Evolutionary conservation across 2,113 vertebrate genomes (phyloP).

Genomic region (Acanthochromis polyacanthus): DNA sequence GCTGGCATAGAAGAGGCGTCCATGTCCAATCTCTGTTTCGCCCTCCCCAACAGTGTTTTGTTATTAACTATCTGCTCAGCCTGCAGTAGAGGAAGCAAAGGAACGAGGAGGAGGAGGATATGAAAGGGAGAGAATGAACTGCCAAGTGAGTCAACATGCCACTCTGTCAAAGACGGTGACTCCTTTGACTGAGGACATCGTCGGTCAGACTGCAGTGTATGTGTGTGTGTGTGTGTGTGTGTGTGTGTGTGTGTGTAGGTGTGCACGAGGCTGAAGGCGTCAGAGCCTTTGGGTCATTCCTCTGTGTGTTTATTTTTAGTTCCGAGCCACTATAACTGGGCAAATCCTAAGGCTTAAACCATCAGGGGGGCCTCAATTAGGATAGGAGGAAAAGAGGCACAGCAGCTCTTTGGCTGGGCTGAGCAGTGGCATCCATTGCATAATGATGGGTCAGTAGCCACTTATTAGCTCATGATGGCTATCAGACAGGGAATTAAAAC

Average conservation of each 20-base stretch:
- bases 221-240: slow-evolving; percentile 13
- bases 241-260: slow-evolving; percentile 15
- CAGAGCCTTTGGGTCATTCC: slow-evolving; percentile 46
- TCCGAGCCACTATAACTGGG: slow-evolving; percentile 49
- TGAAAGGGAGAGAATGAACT: slow-evolving; percentile 23
- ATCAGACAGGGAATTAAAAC: slow-evolving; percentile 57
- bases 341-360: slow-evolving; percentile 54
- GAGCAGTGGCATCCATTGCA: slow-evolving; percentile 12
- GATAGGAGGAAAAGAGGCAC: slow-evolving; percentile 23
- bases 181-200: slow-evolving; percentile 59
- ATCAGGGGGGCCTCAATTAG: slow-evolving; percentile 53
- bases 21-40: slow-evolving; percentile 51
- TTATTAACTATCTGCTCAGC: slow-evolving; percentile 56
- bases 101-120: slow-evolving; percentile 27
- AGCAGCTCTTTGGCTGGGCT: slow-evolving; percentile 27
- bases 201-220: slow-evolving; percentile 30
- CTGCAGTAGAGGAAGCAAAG: slow-evolving; percentile 24
- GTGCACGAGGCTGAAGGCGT: slow-evolving; percentile 22
- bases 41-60: slow-evolving; percentile 49
- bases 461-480: slow-evolving; percentile 64
- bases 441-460: slow-evolving; percentile 56
- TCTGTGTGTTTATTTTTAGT: slow-evolving; percentile 71
- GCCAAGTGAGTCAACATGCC: slow-evolving; percentile 57
- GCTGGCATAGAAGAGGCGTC: slow-evolving; percentile 57
- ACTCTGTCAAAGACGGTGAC: slow-evolving; percentile 64